Evolutionary conservation across 2,113 vertebrate species (phyloP).

Genomic region (Passer montanus): DNA sequence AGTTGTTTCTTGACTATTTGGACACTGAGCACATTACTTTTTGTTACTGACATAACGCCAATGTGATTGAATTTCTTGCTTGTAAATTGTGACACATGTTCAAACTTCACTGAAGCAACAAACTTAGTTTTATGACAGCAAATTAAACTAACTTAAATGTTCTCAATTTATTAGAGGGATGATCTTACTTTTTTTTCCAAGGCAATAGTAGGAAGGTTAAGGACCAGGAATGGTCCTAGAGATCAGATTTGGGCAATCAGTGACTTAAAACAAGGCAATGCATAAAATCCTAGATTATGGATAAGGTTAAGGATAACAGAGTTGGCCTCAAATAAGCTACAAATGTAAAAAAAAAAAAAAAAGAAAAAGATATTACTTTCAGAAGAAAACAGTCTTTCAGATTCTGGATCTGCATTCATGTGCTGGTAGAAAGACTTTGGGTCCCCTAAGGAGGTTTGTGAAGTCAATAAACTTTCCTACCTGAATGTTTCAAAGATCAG

Average conservation of each 20-base stretch:
- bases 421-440: background rate
- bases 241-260: background rate
- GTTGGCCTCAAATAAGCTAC: background rate
- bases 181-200: background rate
- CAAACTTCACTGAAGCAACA: background rate
- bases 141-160: background rate
- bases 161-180: background rate
- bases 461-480: slow-evolving; percentile 33
- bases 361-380: background rate
- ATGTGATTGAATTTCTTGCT: background rate
- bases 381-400: background rate
- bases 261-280: background rate
- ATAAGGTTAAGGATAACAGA: background rate
- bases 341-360: background rate
- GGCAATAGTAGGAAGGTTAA: background rate
- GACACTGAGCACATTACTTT: background rate
- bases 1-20: background rate
- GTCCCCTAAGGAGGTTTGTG: background rate
- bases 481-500: slow-evolving; percentile 8
- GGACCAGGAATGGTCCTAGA: background rate
- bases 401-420: background rate
- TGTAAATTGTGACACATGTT: background rate
- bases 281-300: background rate
- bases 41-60: background rate
- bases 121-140: background rate